phyloP scores from a whole-genome alignment of 2,888 invertebrate genomes.

The Cheilosia variabilis region DNA sequence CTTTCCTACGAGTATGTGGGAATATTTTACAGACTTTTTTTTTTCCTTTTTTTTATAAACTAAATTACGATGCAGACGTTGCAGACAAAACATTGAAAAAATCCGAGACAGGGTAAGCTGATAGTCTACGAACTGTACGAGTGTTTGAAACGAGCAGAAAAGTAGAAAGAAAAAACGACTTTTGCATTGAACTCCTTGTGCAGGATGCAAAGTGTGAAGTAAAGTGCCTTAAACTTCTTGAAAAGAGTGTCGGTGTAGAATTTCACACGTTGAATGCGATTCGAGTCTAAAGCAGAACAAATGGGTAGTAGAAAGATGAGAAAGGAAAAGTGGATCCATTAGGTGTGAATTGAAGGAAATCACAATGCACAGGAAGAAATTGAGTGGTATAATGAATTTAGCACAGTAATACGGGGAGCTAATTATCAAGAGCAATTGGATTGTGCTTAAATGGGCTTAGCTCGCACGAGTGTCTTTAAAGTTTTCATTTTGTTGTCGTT shows the following conservation, averaged over 20 bases:
- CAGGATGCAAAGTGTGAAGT: constrained; percentile 59
- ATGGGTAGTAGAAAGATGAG: constrained; percentile 11
- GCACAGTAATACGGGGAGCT: constrained; percentile 26
- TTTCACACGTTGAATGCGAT: constrained; percentile 50
- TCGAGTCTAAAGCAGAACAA: constrained; percentile 30
- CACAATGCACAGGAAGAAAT: constrained; percentile 53
- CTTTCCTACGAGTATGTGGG: constrained; percentile 1
- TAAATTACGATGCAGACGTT: constrained; percentile 61
- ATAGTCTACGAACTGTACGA: constrained; percentile 24
- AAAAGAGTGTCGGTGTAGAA: constrained; percentile 47
- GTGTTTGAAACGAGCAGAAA: background rate
- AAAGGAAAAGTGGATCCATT: constrained; percentile 51
- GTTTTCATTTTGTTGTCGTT: background rate
- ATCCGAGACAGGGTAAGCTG: constrained; percentile 7
- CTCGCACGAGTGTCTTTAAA: constrained; percentile 40
- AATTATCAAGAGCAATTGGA: constrained; percentile 64
- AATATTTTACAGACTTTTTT: constrained; percentile 21
- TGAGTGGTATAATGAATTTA: constrained; percentile 66
- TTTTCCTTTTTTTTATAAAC: constrained; percentile 2
- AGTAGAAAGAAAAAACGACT: constrained; percentile 14
- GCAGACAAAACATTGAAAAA: constrained; percentile 34
- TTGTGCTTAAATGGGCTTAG: constrained; percentile 38
- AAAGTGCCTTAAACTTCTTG: constrained; percentile 62
- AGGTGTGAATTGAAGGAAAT: constrained; percentile 66
- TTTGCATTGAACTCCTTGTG: constrained; percentile 53